Conservation (phyloP, 23 tunicate species). For the Trididemnum clinides region DNA sequence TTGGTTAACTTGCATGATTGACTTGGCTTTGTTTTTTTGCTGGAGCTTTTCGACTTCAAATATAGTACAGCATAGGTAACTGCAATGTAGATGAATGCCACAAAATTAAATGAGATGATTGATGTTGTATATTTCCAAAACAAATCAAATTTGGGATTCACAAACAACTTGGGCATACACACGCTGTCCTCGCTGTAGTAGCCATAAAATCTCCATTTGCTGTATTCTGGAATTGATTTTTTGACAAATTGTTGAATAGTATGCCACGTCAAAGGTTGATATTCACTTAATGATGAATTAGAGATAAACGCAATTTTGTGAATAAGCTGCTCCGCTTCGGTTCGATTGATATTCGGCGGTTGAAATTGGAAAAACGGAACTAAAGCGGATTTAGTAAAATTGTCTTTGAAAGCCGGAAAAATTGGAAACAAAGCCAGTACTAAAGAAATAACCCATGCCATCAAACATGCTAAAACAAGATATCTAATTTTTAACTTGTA, state of each 20-base stretch:
- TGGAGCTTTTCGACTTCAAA: constrained; percentile 15
- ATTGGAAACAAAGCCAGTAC: constrained; percentile 56
- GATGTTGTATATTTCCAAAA: constrained; percentile 66
- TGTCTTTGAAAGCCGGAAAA: constrained; percentile 32
- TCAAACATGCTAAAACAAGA: background rate
- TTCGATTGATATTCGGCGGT: constrained; percentile 65
- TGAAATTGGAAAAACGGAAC: constrained; percentile 80
- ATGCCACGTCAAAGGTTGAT: constrained; percentile 28
- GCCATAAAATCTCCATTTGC: constrained; percentile 77
- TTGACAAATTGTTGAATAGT: constrained; percentile 19
- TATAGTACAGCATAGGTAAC: constrained; percentile 53
- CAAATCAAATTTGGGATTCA: constrained; percentile 35
- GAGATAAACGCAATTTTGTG: constrained; percentile 41
- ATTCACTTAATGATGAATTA: background rate
- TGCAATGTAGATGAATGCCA: constrained; percentile 60
- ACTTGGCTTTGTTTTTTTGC: background rate
- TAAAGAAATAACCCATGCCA: constrained; percentile 47
- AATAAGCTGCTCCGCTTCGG: constrained; percentile 44
- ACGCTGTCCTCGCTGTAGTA: constrained; percentile 89
- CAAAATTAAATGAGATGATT: constrained; percentile 44
- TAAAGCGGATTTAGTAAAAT: constrained; percentile 56
- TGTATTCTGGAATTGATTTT: constrained; percentile 27
- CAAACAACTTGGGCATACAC: constrained; percentile 80
- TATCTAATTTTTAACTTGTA: constrained; percentile 34
- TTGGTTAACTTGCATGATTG: background rate